Base-by-base conservation (phyloP, 2,113 vertebrate genomes). In the Oreochromis niloticus region DNA sequence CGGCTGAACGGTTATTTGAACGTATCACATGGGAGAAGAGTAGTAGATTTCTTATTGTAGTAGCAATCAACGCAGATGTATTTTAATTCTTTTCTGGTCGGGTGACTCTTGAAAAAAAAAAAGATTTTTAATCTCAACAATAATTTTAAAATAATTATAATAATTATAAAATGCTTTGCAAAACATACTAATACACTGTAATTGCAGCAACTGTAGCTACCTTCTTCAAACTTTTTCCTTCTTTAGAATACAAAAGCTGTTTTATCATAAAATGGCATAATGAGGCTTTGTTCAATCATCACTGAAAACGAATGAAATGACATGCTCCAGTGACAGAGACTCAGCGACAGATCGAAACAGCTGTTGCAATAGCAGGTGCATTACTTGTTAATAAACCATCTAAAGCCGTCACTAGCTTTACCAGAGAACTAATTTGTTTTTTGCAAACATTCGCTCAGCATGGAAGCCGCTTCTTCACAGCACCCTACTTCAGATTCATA, bases 351-450 rank as follows among this genome's bases (percentile, higher is more conserved):
- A 66, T 2, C 34, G 11, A 84, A 57, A 75, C 16, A 85, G 68
- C 50, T 83, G 24, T 34, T 22, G 32, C 59, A 71, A 84, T 59
- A 55, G 52, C 27, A 82, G 27, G 9, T 48, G 9, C 30, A 43
- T 80, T 88, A 84, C 68, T 55, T 61, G 30, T 71, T 89, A 85
- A 90, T 90, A 84, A 82, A 73, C 6, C 41, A 39, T 86, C 73
- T n/a, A 39, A 84, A 88, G 78, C 66, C 3, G 1, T 43, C 73
- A 78, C 46, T 52, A 52, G 3, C 1, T 6, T 34, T 52, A 78
- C 73, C 57, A 57, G 81, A 41, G 17, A 36, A 32, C 27, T 34
- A n/a, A 78, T 52, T 78, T 34, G 24, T 34, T n/a, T 78, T 52
- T 13, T 73, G 52, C 56, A 80, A 55, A 61, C 10, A 71, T 57